phyloP scores from a whole-genome alignment of 2,797 vertebrate genomes.

The Sebastes reedi region DNA sequence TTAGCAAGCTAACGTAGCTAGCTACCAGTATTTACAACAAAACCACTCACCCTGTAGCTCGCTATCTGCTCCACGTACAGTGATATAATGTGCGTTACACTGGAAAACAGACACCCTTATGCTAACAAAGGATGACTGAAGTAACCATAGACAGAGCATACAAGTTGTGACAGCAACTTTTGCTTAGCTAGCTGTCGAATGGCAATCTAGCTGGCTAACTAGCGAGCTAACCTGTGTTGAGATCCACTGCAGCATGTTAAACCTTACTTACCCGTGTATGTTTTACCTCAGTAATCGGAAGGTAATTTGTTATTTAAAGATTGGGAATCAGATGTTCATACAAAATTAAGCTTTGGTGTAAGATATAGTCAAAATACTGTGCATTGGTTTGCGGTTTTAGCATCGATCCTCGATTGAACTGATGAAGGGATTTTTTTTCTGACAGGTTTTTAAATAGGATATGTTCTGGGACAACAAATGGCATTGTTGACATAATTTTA shows the following conservation, averaged over 20 bases:
- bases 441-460: slow-evolving; percentile 74
- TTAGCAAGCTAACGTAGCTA: slow-evolving; percentile 68
- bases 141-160: slow-evolving; percentile 10
- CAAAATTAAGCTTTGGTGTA: slow-evolving; percentile 40
- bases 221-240: slow-evolving; percentile 31
- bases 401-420: slow-evolving; percentile 46
- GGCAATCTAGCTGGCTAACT: slow-evolving; percentile 39
- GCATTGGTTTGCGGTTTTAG: slow-evolving; percentile 42
- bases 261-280: slow-evolving; percentile 1
- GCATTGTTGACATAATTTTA: slow-evolving; percentile 76
- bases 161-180: slow-evolving; percentile 75
- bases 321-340: slow-evolving; percentile 49
- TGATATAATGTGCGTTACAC: not conserved
- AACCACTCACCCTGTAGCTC: not conserved
- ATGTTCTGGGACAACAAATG: slow-evolving; percentile 77
- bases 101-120: not conserved
- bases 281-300: slow-evolving; percentile 75
- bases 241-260: slow-evolving; percentile 26
- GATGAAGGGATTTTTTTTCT: slow-evolving; percentile 72
- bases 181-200: slow-evolving; percentile 46
- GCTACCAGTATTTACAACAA: slow-evolving; percentile 52
- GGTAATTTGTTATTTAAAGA: slow-evolving; percentile 58
- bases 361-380: slow-evolving; percentile 63
- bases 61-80: not conserved
- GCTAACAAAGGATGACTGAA: not conserved